Conservation (phyloP, 1,140 invertebrate genomes). For the Drosophila insularis region DNA sequence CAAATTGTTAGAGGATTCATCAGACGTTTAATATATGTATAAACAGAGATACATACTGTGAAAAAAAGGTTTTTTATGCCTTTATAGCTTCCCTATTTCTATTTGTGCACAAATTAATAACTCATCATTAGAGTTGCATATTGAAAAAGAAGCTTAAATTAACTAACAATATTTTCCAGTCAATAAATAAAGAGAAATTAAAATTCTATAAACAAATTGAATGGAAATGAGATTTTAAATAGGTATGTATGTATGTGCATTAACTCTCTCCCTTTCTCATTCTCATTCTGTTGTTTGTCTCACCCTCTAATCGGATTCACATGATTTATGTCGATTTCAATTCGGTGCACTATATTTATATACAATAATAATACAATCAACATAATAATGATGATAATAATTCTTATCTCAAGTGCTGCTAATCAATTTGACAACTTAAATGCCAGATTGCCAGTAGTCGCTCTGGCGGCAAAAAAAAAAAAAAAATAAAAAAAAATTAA, state of each 20-base stretch:
- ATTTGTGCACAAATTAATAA: conserved; percentile 5
- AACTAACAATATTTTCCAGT: conserved; percentile 14
- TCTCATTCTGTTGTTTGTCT: neutral
- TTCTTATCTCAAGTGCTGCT: conserved; percentile 48
- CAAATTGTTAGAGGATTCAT: neutral
- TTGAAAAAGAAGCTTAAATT: conserved; percentile 16
- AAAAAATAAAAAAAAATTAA: too few species aligned
- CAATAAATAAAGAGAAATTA: conserved; percentile 12
- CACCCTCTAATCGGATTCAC: conserved; percentile 8
- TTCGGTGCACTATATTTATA: conserved; percentile 5
- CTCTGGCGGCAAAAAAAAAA: neutral
- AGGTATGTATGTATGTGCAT: neutral
- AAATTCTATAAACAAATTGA: conserved; percentile 11
- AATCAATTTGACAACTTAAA: conserved; percentile 55
- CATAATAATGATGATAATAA: conserved; percentile 18
- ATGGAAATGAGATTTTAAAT: neutral
- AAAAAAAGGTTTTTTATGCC: neutral
- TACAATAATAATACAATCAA: conserved; percentile 8
- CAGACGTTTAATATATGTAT: neutral
- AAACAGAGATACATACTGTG: neutral
- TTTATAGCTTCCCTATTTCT: neutral
- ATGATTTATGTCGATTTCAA: conserved; percentile 36
- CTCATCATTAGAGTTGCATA: conserved; percentile 9
- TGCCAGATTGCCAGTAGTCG: conserved; percentile 36
- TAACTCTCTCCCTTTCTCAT: neutral